Percentiles rank a stretch among this genome's conserved stretches.
phyloP scores from a whole-genome alignment of 2,888 invertebrate genomes.

The Parasteatoda lunata region DNA sequence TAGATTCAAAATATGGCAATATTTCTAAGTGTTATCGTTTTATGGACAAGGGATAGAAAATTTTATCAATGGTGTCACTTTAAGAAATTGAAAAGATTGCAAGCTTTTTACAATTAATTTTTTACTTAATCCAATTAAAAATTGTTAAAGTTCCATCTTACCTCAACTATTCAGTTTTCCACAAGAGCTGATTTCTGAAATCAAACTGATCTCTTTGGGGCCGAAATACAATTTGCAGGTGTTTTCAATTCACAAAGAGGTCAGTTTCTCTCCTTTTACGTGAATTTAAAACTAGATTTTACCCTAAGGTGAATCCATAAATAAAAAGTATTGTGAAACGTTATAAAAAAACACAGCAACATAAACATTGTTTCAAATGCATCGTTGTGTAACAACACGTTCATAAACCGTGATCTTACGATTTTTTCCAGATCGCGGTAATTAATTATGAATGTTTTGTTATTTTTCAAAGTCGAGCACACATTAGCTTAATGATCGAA shows the following conservation, averaged over 20 bases:
- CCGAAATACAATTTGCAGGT: conserved; percentile 23
- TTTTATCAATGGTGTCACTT: too few species aligned
- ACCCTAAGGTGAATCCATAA: conserved; percentile 10
- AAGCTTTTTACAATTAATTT: too few species aligned
- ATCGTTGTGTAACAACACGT: conserved; percentile 17
- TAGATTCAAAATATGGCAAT: too few species aligned
- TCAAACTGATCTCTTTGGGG: conserved; percentile 6
- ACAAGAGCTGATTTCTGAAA: not conserved
- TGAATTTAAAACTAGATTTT: conserved; percentile 16
- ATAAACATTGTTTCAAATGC: conserved; percentile 15
- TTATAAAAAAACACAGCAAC: conserved; percentile 1
- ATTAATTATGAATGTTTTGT: conserved; percentile 14
- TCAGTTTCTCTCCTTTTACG: not conserved
- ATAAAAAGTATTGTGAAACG: conserved; percentile 3
- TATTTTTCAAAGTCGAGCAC: not conserved
- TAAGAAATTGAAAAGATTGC: too few species aligned
- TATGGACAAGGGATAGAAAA: too few species aligned
- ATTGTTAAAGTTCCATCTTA: too few species aligned
- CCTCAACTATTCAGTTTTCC: too few species aligned
- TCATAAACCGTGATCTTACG: conserved; percentile 6
- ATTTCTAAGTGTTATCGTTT: too few species aligned
- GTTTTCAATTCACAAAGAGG: not conserved
- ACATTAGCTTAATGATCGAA: conserved; percentile 9
- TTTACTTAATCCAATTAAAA: too few species aligned
- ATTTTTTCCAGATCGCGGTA: not conserved